phyloP scores from a whole-genome alignment of 2,113 vertebrate species.

The Arizona elegans region DNA sequence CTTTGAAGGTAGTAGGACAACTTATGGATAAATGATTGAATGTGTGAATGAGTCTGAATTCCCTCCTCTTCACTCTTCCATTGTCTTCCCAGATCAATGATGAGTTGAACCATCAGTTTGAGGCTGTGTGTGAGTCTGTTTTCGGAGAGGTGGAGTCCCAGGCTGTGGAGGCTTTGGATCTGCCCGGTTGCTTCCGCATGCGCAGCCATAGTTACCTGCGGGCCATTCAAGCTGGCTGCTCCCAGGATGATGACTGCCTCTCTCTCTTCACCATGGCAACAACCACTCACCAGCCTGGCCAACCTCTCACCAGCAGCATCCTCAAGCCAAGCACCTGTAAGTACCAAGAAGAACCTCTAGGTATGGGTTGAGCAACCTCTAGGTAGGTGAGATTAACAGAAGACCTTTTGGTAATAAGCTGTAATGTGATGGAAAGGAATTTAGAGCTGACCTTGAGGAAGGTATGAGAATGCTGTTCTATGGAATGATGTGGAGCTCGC shows the following conservation, averaged over 20 bases:
- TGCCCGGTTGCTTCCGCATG: slow-evolving; percentile 96
- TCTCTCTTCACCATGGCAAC: slow-evolving; percentile 91
- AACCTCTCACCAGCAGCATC: slow-evolving; percentile 79
- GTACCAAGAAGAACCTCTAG: slow-evolving; percentile 45
- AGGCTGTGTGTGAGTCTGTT: slow-evolving; percentile 91
- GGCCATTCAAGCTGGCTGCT: slow-evolving; percentile 97
- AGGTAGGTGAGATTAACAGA: not conserved
- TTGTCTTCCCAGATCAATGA: slow-evolving; percentile 80
- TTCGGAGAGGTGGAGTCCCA: slow-evolving; percentile 95
- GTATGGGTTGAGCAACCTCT: not conserved
- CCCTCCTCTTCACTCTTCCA: not conserved
- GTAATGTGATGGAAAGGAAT: not conserved
- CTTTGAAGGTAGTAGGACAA: not conserved
- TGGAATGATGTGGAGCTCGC: not conserved
- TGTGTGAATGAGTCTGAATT: not conserved
- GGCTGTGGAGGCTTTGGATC: slow-evolving; percentile 93
- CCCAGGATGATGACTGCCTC: slow-evolving; percentile 97
- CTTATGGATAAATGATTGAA: not conserved
- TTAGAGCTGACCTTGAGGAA: not conserved
- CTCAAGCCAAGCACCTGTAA: slow-evolving; percentile 89
- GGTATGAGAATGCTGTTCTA: not conserved
- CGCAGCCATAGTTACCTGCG: slow-evolving; percentile 98
- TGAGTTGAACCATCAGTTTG: slow-evolving; percentile 89
- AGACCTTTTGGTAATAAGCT: not conserved
- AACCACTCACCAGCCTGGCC: slow-evolving; percentile 71